Evolutionary conservation across 2,797 vertebrate species (phyloP).

Genomic region (Geotrypetes seraphini): DNA sequence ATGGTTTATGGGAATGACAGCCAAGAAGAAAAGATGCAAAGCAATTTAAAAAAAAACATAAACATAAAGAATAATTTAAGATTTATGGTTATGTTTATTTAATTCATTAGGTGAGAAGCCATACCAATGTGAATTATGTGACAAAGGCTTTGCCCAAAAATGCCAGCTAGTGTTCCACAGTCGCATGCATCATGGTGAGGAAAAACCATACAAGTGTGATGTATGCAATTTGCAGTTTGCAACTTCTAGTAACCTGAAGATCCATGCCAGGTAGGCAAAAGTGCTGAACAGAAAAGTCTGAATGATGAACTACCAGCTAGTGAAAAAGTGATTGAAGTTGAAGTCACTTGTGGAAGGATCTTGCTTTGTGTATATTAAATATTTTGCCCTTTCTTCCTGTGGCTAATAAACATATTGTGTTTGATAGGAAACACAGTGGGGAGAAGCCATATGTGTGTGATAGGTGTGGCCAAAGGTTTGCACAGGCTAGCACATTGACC

Average conservation of each 20-base stretch:
- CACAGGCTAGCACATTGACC: conserved; percentile 91
- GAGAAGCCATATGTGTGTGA: conserved; percentile 95
- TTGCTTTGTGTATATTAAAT: accelerated
- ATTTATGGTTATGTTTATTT: too few species aligned
- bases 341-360: not conserved
- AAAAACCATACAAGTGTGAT: conserved; percentile 93
- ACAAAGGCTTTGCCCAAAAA: conserved; percentile 95
- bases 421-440: conserved; percentile 77
- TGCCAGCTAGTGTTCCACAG: conserved; percentile 96
- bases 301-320: too few species aligned
- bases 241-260: conserved; percentile 96
- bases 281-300: too few species aligned
- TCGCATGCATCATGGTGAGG: conserved; percentile 93
- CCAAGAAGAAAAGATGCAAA: conserved; percentile 1
- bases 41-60: conserved; percentile 3
- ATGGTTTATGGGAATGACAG: not conserved
- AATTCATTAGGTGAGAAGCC: conserved; percentile 81
- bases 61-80: too few species aligned
- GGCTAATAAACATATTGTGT: not conserved
- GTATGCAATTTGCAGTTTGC: conserved; percentile 94
- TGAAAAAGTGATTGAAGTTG: too few species aligned
- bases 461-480: conserved; percentile 87
- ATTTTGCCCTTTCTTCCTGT: not conserved
- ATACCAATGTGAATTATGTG: conserved; percentile 78
- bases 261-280: conserved; percentile 78